Conservation (phyloP, 2,113 vertebrate genomes). For the Hydrolagus affinis region DNA sequence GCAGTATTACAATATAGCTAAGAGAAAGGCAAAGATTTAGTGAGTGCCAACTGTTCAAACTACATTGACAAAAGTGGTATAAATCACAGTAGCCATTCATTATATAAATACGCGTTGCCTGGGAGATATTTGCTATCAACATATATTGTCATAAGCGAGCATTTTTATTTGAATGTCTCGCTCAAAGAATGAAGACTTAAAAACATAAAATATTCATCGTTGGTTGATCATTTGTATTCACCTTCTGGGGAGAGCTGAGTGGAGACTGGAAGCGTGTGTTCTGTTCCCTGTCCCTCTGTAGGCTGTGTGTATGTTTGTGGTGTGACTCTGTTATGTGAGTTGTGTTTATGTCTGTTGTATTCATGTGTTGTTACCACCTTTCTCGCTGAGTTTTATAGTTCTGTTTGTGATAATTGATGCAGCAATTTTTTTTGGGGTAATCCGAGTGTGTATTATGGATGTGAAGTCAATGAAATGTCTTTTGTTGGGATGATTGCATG, state of each 20-base stretch:
- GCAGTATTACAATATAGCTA: not conserved
- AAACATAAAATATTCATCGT: not conserved
- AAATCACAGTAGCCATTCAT: not conserved
- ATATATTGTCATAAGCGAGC: not conserved
- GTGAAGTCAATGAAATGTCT: no score
- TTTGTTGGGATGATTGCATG: no score
- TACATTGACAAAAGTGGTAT: not conserved
- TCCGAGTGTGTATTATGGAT: no score
- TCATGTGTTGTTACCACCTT: no score
- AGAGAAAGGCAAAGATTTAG: not conserved
- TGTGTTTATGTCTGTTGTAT: no score
- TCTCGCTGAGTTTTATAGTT: not conserved
- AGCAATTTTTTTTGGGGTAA: no score
- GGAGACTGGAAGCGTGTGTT: not conserved
- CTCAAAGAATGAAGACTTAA: not conserved
- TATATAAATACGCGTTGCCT: not conserved
- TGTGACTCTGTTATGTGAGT: not conserved
- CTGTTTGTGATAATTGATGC: not conserved
- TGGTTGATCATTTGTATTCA: not conserved
- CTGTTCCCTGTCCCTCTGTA: not conserved
- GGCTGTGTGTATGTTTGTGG: not conserved
- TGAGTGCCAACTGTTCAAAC: not conserved
- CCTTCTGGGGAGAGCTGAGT: not conserved
- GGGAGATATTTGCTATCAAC: not conserved
- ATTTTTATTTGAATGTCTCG: not conserved